Evolutionary conservation across 2,797 vertebrate species (phyloP).

Genomic region (Lindbergichthys nudifrons): DNA sequence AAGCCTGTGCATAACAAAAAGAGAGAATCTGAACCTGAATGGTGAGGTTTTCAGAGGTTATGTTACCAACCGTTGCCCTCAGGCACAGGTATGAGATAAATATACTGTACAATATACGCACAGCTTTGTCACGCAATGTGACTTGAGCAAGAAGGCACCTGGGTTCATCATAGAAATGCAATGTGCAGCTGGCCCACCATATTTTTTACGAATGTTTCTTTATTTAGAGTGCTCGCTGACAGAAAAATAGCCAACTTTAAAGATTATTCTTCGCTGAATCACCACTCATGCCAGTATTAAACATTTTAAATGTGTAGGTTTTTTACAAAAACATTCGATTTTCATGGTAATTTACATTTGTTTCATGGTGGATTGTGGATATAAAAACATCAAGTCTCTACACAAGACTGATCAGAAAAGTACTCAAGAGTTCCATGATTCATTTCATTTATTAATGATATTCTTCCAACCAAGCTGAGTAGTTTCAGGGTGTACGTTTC

Average conservation of each 20-base stretch:
- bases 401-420: slow-evolving; percentile 9
- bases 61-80: slow-evolving; percentile 65
- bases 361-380: slow-evolving; percentile 1
- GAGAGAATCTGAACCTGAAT: slow-evolving; percentile 71
- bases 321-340: slow-evolving; percentile 4
- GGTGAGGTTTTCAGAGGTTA: slow-evolving; percentile 71
- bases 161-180: slow-evolving; percentile 46
- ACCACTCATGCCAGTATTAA: background rate
- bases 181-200: slow-evolving; percentile 17
- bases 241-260: slow-evolving; percentile 16
- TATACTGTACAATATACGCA: slow-evolving; percentile 64
- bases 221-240: slow-evolving; percentile 10
- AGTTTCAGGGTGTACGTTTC: slow-evolving; percentile 1
- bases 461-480: slow-evolving; percentile 64
- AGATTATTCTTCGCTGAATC: background rate
- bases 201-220: background rate
- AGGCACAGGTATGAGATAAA: slow-evolving; percentile 67
- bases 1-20: slow-evolving; percentile 46
- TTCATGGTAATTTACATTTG: too few species aligned
- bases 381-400: background rate
- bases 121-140: slow-evolving; percentile 75
- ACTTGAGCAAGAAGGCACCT: slow-evolving; percentile 56
- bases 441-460: slow-evolving; percentile 72
- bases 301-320: background rate
- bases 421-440: slow-evolving; percentile 65